Evolutionary conservation across 2,888 invertebrate genomes (phyloP).

Genomic region (Andrena bicolor): DNA sequence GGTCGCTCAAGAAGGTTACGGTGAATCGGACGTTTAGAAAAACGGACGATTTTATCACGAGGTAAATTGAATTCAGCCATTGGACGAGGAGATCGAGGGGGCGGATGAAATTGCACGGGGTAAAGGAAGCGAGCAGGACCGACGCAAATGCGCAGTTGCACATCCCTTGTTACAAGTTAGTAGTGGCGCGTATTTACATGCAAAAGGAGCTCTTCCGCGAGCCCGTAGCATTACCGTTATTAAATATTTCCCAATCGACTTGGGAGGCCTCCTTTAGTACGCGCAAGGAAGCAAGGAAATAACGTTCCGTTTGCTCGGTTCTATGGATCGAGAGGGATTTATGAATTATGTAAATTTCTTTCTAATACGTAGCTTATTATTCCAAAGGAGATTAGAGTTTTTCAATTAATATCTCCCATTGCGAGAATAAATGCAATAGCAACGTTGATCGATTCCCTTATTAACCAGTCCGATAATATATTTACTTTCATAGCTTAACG

Average conservation of each 20-base stretch:
- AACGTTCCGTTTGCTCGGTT: constrained; percentile 8
- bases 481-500: too few species aligned
- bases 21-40: constrained; percentile 73
- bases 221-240: constrained; percentile 71
- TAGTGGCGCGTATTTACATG: constrained; percentile 71
- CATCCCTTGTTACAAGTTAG: constrained; percentile 44
- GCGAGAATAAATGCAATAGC: too few species aligned
- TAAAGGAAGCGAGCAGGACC: constrained; percentile 23
- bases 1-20: constrained; percentile 28
- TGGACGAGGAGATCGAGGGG: constrained; percentile 63
- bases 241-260: constrained; percentile 67
- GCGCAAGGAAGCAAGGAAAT: constrained; percentile 3
- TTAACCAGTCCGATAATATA: too few species aligned
- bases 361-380: neutral
- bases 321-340: neutral
- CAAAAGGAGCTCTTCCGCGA: constrained; percentile 69
- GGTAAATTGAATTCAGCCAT: constrained; percentile 79
- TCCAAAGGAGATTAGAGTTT: neutral
- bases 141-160: constrained; percentile 35
- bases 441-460: too few species aligned
- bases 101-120: constrained; percentile 28
- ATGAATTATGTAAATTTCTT: neutral
- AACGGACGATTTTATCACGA: constrained; percentile 79
- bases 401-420: too few species aligned
- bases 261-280: constrained; percentile 3